Conservation (phyloP, 2,888 invertebrate species). For the Lepidochrysops patricia region DNA sequence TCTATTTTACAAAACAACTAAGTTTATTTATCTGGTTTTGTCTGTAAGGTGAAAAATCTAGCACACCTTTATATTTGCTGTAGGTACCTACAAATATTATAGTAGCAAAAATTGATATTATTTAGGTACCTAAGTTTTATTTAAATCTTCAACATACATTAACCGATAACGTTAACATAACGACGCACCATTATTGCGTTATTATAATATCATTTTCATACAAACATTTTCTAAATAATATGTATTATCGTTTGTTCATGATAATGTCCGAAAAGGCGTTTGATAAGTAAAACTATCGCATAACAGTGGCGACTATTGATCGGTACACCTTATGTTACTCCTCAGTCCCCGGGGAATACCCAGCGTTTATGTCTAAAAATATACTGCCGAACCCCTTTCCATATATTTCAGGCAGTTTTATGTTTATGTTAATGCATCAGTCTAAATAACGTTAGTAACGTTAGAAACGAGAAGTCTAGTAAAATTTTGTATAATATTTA, state of each 20-base stretch:
- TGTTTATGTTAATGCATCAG: not conserved
- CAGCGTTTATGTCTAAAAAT: not conserved
- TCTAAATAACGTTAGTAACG: not conserved
- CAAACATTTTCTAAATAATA: not conserved
- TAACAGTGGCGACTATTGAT: not conserved
- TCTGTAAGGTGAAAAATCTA: too few relatives aligned
- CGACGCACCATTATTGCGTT: too few relatives aligned
- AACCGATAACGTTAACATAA: too few relatives aligned
- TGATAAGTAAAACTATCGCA: conserved; percentile 4
- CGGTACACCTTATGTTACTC: not conserved
- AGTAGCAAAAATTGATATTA: too few relatives aligned
- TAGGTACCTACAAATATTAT: too few relatives aligned
- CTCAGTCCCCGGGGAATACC: not conserved
- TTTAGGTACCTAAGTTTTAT: too few relatives aligned
- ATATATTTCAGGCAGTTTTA: not conserved
- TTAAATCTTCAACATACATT: too few relatives aligned
- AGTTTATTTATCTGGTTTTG: too few relatives aligned
- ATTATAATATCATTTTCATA: too few relatives aligned
- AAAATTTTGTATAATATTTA: not conserved
- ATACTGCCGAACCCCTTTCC: not conserved
- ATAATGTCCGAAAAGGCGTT: not conserved
- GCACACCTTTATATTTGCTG: too few relatives aligned
- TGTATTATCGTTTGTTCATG: not conserved
- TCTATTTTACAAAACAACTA: too few relatives aligned
- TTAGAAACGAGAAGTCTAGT: not conserved